Evolutionary conservation across 2,113 vertebrate species (phyloP).

Genomic region (Gnathonemus echidnorhynchus): DNA sequence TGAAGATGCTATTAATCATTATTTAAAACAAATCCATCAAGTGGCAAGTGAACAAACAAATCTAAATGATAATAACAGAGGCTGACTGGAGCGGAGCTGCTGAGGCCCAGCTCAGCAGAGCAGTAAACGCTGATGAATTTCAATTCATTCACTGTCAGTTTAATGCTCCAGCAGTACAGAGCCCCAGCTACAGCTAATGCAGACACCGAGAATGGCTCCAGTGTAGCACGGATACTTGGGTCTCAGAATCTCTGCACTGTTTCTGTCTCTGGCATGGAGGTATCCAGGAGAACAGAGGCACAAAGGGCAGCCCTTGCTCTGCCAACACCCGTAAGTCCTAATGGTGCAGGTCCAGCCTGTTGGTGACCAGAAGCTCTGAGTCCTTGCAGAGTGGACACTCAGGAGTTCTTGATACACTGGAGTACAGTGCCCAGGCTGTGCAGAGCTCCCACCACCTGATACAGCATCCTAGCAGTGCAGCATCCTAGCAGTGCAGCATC

Average conservation of each 20-base stretch:
- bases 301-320: not conserved
- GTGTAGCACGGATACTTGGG: not conserved
- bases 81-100: not conserved
- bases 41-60: slow-evolving; percentile 14
- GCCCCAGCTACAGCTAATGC: not conserved
- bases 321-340: not conserved
- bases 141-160: slow-evolving; percentile 13
- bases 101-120: not conserved
- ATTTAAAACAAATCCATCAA: slow-evolving; percentile 20
- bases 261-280: not conserved
- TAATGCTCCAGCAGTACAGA: not conserved
- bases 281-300: not conserved
- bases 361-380: not conserved
- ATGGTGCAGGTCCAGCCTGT: not conserved
- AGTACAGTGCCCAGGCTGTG: not conserved
- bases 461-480: not conserved
- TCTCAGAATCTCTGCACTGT: not conserved
- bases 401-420: not conserved
- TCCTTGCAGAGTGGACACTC: not conserved
- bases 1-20: slow-evolving; percentile 23
- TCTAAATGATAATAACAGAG: slow-evolving; percentile 13
- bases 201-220: not conserved
- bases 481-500: not conserved
- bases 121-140: not conserved
- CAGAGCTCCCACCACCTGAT: not conserved